Percentiles rank a stretch among this genome's conserved stretches.
Conservation (phyloP, 2,797 vertebrate species). For the Poeciliopsis presidionis region DNA sequence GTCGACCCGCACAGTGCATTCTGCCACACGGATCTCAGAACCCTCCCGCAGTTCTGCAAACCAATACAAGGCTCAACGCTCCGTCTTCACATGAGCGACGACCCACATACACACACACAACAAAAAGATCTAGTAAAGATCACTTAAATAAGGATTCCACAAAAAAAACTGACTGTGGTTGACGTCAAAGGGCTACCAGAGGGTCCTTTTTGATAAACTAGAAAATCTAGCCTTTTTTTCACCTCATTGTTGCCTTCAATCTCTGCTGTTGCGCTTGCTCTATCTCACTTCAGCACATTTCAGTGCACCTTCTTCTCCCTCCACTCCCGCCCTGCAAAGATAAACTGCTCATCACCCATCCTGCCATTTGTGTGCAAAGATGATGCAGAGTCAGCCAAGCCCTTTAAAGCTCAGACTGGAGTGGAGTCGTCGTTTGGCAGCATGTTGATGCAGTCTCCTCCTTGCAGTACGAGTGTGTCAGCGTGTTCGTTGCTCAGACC, state of each 20-base stretch:
- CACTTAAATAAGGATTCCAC: constrained; percentile 66
- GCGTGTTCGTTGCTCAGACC: constrained; percentile 32
- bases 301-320: not conserved
- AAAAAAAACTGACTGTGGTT: constrained; percentile 60
- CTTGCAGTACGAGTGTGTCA: constrained; percentile 27
- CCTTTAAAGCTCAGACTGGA: constrained; percentile 75
- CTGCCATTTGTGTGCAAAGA: constrained; percentile 55
- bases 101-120: constrained; percentile 37
- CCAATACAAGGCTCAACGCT: constrained; percentile 40
- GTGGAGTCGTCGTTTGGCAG: constrained; percentile 57
- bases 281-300: constrained; percentile 37
- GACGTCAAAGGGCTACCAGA: constrained; percentile 82
- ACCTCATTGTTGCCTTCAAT: constrained; percentile 80
- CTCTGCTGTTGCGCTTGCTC: constrained; percentile 67
- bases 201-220: constrained; percentile 69
- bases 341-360: constrained; percentile 38
- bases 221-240: constrained; percentile 73
- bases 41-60: constrained; percentile 40
- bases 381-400: constrained; percentile 67
- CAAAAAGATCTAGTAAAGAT: constrained; percentile 41
- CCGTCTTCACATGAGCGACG: constrained; percentile 44
- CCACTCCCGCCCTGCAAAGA: constrained; percentile 8
- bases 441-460: constrained; percentile 51
- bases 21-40: constrained; percentile 54
- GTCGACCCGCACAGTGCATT: constrained; percentile 59